A percentile compares a stretch with the other conserved stretches of the same genome.
Evolutionary conservation across 2,113 vertebrate species (phyloP).

Genomic region (Dipodomys ordii): DNA sequence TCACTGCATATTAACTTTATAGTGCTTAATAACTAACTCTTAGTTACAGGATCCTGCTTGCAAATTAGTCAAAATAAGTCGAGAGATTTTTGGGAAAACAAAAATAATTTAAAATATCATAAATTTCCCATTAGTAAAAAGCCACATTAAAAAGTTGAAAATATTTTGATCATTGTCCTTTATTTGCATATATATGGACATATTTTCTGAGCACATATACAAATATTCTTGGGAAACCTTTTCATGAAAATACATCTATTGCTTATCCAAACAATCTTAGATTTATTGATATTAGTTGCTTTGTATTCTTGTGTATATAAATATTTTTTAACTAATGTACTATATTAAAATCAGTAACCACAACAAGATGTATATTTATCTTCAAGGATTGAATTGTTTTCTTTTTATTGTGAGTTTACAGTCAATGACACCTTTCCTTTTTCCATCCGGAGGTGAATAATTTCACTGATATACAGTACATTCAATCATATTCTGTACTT

Average conservation of each 20-base stretch:
- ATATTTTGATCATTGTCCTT: not conserved
- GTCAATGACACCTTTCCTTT: not conserved
- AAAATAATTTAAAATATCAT: not conserved
- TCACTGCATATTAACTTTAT: not conserved
- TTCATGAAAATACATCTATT: not conserved
- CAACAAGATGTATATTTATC: not conserved
- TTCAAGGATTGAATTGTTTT: not conserved
- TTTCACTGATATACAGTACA: not conserved
- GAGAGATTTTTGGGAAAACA: not conserved
- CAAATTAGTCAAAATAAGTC: not conserved
- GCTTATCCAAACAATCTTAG: not conserved
- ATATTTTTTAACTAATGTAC: not conserved
- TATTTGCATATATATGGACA: not conserved
- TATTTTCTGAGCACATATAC: not conserved
- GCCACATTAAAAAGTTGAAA: not conserved
- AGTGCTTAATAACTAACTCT: not conserved
- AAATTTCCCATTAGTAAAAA: not conserved
- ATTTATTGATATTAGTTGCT: not conserved
- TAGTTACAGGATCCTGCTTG: not conserved
- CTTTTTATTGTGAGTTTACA: not conserved
- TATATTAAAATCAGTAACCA: not conserved
- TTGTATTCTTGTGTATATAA: not conserved
- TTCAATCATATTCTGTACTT: not conserved
- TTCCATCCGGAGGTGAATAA: not conserved
- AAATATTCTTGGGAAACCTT: not conserved